These are phyloP conservation scores for Syrphus vitripennis DNA, from an alignment of 2,888 invertebrate genomes.

Conservation along the genomic window DNA sequence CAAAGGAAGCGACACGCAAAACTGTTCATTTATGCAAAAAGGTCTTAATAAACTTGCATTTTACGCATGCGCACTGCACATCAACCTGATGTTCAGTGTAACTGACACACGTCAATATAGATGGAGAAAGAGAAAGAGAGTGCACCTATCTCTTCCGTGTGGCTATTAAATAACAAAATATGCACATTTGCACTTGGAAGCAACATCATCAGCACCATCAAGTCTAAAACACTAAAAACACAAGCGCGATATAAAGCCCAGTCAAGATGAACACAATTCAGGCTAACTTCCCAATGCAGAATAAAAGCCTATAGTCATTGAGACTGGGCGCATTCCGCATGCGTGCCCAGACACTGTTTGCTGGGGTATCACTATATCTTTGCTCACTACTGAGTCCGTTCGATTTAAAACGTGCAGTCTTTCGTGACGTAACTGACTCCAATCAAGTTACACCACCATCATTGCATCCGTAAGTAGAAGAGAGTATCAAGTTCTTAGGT, in stretches of 20 bases:
- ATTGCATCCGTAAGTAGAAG: background rate
- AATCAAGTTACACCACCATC: slow-evolving; percentile 45
- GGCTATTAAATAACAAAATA: slow-evolving; percentile 68
- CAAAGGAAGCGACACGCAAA: slow-evolving; percentile 65
- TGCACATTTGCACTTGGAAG: slow-evolving; percentile 42
- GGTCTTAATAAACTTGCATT: slow-evolving; percentile 57
- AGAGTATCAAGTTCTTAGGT: background rate
- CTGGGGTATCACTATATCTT: background rate
- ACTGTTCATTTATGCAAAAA: slow-evolving; percentile 68
- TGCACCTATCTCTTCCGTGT: slow-evolving; percentile 58
- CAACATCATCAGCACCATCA: background rate
- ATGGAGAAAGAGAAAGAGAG: slow-evolving; percentile 59
- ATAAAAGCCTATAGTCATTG: slow-evolving; percentile 13
- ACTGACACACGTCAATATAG: slow-evolving; percentile 68
- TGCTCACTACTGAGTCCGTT: slow-evolving; percentile 15
- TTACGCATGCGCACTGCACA: slow-evolving; percentile 49
- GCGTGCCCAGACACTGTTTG: slow-evolving; percentile 59
- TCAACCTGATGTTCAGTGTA: slow-evolving; percentile 59
- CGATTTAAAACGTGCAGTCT: slow-evolving; percentile 48
- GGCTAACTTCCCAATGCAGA: slow-evolving; percentile 3
- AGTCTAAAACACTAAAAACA: no score
- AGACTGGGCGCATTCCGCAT: slow-evolving; percentile 32
- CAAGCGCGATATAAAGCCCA: background rate
- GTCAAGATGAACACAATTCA: no score
- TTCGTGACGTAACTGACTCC: slow-evolving; percentile 63